Evolutionary conservation across 64 coral and sea anemone genomes (phyloP).

Genomic region (Montipora efflorescens): DNA sequence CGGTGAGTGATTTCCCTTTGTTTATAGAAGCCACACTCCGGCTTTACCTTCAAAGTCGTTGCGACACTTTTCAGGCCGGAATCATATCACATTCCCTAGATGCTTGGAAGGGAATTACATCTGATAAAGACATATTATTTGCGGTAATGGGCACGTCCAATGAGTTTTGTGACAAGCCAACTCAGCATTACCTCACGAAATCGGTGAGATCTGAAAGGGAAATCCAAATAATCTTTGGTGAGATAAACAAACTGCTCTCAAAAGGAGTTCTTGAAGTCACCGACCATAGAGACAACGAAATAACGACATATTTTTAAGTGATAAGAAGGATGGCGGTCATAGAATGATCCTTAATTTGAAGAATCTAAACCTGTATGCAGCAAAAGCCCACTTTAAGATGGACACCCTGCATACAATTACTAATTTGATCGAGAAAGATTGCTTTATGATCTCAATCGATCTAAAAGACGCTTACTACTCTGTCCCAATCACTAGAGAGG

Average conservation of each 20-base stretch:
- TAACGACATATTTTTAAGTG: conserved; percentile 7
- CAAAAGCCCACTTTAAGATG: too few relatives aligned
- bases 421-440: neutral
- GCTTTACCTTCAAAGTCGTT: neutral
- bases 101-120: neutral
- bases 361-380: too few relatives aligned
- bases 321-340: conserved; percentile 8
- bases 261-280: too few relatives aligned
- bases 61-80: neutral
- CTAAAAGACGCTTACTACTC: neutral
- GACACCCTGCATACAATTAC: too few relatives aligned
- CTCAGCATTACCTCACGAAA: too few relatives aligned
- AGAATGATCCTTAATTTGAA: neutral
- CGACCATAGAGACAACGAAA: neutral
- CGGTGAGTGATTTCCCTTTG: neutral
- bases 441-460: too few relatives aligned
- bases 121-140: neutral
- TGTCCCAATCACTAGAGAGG: neutral
- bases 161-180: too few relatives aligned
- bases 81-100: neutral
- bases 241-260: too few relatives aligned
- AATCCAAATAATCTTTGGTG: too few relatives aligned
- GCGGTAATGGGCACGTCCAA: neutral
- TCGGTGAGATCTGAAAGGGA: too few relatives aligned
- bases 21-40: neutral